Conservation (phyloP, 2,113 vertebrate genomes). For the Psophia crepitans region DNA sequence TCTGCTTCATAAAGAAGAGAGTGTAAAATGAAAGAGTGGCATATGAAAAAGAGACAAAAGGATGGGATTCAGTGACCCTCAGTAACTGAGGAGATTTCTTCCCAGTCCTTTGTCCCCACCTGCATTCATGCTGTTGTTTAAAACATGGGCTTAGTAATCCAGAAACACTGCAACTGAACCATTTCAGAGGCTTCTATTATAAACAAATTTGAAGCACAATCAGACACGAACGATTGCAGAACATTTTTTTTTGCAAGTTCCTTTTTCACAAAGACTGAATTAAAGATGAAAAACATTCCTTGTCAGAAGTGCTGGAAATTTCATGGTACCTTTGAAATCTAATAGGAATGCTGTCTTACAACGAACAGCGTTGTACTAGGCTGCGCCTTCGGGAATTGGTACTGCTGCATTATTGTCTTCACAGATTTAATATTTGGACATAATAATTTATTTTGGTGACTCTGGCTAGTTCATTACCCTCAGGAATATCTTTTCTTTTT, state of each 20-base stretch:
- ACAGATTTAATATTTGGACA: not conserved
- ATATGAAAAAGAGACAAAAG: not conserved
- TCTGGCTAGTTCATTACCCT: not conserved
- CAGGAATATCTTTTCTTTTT: not conserved
- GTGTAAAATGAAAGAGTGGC: not conserved
- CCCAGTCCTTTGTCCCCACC: not conserved
- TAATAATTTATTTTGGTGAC: not conserved
- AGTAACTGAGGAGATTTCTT: not conserved
- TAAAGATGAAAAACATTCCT: not conserved
- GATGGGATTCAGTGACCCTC: not conserved
- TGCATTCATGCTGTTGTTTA: not conserved
- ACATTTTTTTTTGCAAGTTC: not conserved
- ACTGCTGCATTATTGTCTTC: not conserved
- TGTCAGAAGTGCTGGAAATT: not conserved
- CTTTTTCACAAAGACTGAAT: not conserved
- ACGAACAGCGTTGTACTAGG: not conserved
- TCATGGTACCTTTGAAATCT: not conserved
- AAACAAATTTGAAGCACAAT: not conserved
- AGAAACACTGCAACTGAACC: not conserved
- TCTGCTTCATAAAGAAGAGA: not conserved
- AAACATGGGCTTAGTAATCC: not conserved
- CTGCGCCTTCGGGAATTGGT: not conserved
- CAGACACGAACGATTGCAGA: not conserved
- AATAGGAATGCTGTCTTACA: not conserved
- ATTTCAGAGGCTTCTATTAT: not conserved